A percentile compares a stretch with the other conserved stretches of the same genome.
These are phyloP conservation scores for Trachymyrmex cornetzi DNA, from an alignment of 1,140 invertebrate species.

Conservation along the genomic window DNA sequence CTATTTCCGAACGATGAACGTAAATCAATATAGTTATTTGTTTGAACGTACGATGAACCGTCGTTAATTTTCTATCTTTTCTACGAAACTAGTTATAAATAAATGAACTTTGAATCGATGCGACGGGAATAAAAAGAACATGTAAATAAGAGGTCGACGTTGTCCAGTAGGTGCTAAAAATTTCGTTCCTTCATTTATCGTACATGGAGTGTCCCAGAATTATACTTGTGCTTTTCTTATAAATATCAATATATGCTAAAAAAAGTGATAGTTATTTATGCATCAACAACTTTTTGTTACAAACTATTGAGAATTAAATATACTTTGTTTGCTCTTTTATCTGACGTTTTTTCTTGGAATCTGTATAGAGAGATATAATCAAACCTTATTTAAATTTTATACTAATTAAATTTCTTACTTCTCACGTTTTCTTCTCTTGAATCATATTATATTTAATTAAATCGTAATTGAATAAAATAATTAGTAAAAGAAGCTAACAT, in stretches of 20 bases:
- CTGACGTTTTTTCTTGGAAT: neutral
- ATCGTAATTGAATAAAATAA: neutral
- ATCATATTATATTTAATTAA: conserved; percentile 3
- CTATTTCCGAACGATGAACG: conserved; percentile 17
- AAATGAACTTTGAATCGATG: conserved; percentile 60
- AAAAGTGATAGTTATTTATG: neutral
- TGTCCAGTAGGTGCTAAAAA: conserved; percentile 36
- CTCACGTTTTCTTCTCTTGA: neutral
- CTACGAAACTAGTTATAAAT: conserved; percentile 50
- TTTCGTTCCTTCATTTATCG: conserved; percentile 10
- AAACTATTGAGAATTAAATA: neutral
- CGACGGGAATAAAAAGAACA: conserved; percentile 39
- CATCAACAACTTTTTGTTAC: neutral
- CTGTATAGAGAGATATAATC: neutral
- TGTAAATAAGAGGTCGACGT: conserved; percentile 49
- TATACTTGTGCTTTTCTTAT: conserved; percentile 7
- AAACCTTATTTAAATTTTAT: neutral
- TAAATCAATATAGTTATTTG: conserved; percentile 54
- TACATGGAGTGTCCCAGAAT: neutral
- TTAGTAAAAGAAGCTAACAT: neutral
- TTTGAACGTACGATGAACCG: conserved; percentile 44
- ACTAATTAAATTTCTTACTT: neutral
- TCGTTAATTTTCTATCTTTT: conserved; percentile 31
- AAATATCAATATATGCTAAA: conserved; percentile 17
- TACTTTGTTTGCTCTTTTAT: neutral